These are phyloP conservation scores for Eubasilissa splendida DNA, from an alignment of 2,888 invertebrate genomes.

Conservation along the genomic window DNA sequence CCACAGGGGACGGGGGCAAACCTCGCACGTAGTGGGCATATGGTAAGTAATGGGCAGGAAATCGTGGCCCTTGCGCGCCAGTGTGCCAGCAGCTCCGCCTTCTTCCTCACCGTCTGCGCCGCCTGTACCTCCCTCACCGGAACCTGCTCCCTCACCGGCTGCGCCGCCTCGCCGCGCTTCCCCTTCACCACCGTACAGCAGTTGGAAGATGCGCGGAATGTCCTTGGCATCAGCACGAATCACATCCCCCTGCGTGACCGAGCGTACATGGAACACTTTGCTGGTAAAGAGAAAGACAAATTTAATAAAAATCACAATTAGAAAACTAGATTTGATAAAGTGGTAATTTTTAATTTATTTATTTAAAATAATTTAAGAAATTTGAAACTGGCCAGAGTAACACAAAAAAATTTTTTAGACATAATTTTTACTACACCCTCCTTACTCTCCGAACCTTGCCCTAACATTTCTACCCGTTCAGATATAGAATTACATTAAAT, in stretches of 20 bases:
- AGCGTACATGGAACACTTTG: conserved; percentile 98
- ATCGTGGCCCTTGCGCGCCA: conserved; percentile 94
- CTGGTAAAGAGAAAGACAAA: conserved; percentile 69
- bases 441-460: too few species aligned
- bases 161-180: conserved; percentile 88
- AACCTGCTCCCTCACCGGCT: conserved; percentile 74
- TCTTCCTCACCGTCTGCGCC: conserved; percentile 66
- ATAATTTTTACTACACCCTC: too few species aligned
- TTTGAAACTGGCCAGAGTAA: too few species aligned
- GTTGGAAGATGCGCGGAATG: conserved; percentile 98
- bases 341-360: too few species aligned
- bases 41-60: conserved; percentile 97
- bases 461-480: too few species aligned
- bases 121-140: conserved; percentile 72
- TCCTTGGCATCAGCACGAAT: conserved; percentile 99
- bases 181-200: conserved; percentile 97
- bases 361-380: too few species aligned
- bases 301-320: too few species aligned
- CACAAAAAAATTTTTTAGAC: too few species aligned
- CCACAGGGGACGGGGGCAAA: conserved; percentile 97
- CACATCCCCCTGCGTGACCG: conserved; percentile 99
- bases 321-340: too few species aligned
- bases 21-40: conserved; percentile 98
- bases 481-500: too few species aligned
- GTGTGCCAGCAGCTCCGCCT: conserved; percentile 68